A percentile compares a stretch with the other conserved stretches of the same genome.
Evolutionary conservation across 2,113 vertebrate genomes (phyloP).

Genomic region (Oreotrochilus melanogaster): DNA sequence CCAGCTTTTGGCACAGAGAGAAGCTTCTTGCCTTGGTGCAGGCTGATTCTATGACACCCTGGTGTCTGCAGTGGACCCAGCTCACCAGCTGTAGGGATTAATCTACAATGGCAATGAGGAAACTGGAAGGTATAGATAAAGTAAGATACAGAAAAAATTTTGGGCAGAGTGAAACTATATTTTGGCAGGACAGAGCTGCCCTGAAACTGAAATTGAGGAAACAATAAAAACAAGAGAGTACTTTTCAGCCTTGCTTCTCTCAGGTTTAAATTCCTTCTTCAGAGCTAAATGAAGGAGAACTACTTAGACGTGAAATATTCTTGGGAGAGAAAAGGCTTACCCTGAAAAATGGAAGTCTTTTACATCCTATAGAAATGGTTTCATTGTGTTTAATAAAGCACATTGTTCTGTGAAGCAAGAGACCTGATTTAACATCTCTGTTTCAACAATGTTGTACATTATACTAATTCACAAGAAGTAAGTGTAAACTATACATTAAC

Average conservation of each 20-base stretch:
- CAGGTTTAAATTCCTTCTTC: background rate
- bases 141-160: background rate
- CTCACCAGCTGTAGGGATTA: no score
- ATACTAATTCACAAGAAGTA: background rate
- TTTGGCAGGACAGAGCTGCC: background rate
- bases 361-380: background rate
- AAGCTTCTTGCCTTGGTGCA: background rate
- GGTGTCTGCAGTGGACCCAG: background rate
- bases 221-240: background rate
- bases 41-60: accelerated
- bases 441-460: background rate
- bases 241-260: background rate
- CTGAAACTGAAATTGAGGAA: background rate
- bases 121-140: background rate
- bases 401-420: background rate
- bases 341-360: background rate
- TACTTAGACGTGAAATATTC: background rate
- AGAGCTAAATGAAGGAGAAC: background rate
- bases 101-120: background rate
- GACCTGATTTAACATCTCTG: background rate
- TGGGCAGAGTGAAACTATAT: background rate
- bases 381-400: background rate
- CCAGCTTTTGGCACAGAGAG: background rate
- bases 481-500: background rate
- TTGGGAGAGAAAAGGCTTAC: background rate